These are phyloP conservation scores for Phylloscopus trochiloides DNA, from an alignment of 2,113 vertebrate species.

Conservation along the genomic window DNA sequence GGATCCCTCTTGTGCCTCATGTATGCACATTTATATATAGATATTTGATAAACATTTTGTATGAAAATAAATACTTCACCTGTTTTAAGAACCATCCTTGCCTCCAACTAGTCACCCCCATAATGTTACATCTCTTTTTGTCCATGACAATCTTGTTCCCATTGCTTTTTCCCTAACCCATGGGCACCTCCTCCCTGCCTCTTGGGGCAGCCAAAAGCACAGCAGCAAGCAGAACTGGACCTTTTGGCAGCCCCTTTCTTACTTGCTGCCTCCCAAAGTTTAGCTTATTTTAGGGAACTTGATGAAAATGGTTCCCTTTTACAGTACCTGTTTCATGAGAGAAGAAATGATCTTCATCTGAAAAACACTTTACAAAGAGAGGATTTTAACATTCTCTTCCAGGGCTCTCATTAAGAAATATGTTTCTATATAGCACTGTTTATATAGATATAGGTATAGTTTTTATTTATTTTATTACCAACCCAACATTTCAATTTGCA, in stretches of 20 bases:
- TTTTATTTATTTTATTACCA: constrained; percentile 75
- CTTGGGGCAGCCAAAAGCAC: neutral
- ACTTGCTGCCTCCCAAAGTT: neutral
- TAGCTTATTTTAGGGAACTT: neutral
- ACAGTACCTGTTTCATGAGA: neutral
- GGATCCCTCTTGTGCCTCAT: neutral
- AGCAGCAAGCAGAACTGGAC: neutral
- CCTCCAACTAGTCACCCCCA: neutral
- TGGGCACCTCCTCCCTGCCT: neutral
- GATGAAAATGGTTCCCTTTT: neutral
- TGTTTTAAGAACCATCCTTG: neutral
- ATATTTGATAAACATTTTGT: neutral
- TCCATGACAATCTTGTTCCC: neutral
- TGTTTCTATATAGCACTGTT: constrained; percentile 29
- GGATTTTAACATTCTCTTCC: neutral
- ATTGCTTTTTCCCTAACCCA: neutral
- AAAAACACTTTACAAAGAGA: neutral
- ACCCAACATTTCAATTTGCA: constrained; percentile 70
- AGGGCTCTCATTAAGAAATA: constrained; percentile 49
- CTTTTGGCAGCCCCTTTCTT: neutral
- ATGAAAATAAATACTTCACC: constrained; percentile 45
- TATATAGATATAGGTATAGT: constrained; percentile 69
- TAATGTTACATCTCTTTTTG: neutral
- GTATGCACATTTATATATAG: neutral
- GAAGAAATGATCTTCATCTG: neutral